Evolutionary conservation across 2,113 vertebrate genomes (phyloP), one percentile per base, ranked within the genome.

Genomic region (Podocnemis expansa): DNA sequence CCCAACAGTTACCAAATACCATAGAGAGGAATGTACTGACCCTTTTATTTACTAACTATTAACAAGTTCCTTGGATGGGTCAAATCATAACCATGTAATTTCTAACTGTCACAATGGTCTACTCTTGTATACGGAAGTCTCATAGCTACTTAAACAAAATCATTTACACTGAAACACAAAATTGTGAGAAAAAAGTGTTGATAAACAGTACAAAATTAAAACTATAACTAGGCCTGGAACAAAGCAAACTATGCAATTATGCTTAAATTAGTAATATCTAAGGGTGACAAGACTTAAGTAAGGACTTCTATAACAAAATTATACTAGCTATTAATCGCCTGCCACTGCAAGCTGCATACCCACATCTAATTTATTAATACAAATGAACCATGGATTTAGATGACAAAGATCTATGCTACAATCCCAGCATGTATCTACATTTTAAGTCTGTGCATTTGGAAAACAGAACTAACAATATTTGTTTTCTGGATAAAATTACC

Each of bases 341-440:
- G 31, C 47, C 78, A 60, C 47, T 60, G 90, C 87, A 73, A n/a
- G 5, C 73, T 10, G 54, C 0, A 54, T 31, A 0, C 2, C 38
- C 34, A 49, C 1, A 1, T 34, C 80, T 79, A 21, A 19, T 73
- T 58, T 52, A 60, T 4, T 5, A 60, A 22, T 55, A 73, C 17
- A 67, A 4, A 13, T n/a, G 63, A 3, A 76, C 34, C 29, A 82
- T 2, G 5, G 2, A 17, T 21, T 85, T 49, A 90, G 24, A 80
- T 29, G 79, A 47, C 6, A 0, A 1, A n/a, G 56, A 0, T 5
- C 60, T 41, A 2, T 1, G n/a, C 17, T 75, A 17, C 1, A 91
- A n/a, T 8, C 31, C 76, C 0, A 0, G n/a, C 41, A 19, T 82
- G 7, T 25, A 91, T 6, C 58, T 75, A 67, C 58, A 51, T 0